Evolutionary conservation across 2,888 invertebrate species (phyloP), one percentile per base, ranked within the genome.

Genomic region (Oscheius sp.): DNA sequence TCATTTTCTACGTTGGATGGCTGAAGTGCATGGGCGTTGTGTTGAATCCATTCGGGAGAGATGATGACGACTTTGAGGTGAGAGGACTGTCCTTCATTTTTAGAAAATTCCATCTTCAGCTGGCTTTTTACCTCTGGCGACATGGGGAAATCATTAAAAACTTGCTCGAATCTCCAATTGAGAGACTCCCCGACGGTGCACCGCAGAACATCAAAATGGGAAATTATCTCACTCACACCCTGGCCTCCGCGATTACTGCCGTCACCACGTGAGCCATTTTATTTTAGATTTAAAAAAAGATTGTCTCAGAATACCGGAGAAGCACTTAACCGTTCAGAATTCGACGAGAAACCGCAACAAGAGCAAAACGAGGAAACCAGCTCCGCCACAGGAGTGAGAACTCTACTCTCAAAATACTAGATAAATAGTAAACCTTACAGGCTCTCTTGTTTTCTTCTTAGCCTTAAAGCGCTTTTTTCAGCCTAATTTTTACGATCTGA

Each of bases 1-100:
- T 45, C 33, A 50, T 72, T 33, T 53, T 75, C 42, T 72, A 72
- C 45, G 25, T 75, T 5, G 69, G 73, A 42, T 78, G 73, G 64
- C 64, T 75, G 1, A 67, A 75, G 8, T 71, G 67, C 33, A 71
- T 69, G 55, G 71, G 74, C 58, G 75, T 76, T 0, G 66, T 79
- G 10, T 48, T 76, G 46, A 79, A 79, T 63, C 78, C 78, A 3
- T 79, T 79, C 52, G 78, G 78, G 8, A 42, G 39, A 3, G 78
- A 79, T 67, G 76, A 76, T 20, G 78, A 79, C 33, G 76, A 79
- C 57, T 76, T 76, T 55, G 78, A 78, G 64, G 74, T 70, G 15
- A 23, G n/a, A n/a, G n/a, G n/a, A n/a, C n/a, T n/a, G n/a, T n/a
- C n/a, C n/a, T n/a, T n/a, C n/a, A n/a, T n/a, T n/a, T n/a, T n/a